Evolutionary conservation across 2,113 vertebrate genomes (phyloP).

Genomic region (Ctenomys sociabilis): DNA sequence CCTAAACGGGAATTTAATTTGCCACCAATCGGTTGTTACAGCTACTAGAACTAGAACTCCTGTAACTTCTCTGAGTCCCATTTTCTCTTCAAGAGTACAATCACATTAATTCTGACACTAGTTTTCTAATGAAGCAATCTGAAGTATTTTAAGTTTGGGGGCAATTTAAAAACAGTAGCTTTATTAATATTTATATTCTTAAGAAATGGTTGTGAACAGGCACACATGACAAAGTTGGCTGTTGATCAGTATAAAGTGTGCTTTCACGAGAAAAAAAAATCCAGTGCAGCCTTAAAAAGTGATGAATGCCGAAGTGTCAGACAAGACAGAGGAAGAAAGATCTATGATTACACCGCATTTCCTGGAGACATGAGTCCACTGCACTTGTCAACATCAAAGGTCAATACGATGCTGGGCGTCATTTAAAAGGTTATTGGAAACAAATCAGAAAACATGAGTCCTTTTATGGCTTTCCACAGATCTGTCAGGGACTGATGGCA

Average conservation of each 20-base stretch:
- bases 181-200: conserved; percentile 40
- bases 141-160: background rate
- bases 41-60: background rate
- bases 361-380: conserved; percentile 47
- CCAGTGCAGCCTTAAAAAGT: conserved; percentile 22
- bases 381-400: conserved; percentile 71
- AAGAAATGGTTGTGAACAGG: background rate
- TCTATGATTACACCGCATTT: conserved; percentile 51
- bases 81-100: background rate
- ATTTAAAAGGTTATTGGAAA: conserved; percentile 76
- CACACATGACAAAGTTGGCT: background rate
- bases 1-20: background rate
- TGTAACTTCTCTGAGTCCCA: background rate
- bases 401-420: conserved; percentile 29
- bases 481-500: conserved; percentile 38
- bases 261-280: conserved; percentile 32
- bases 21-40: background rate
- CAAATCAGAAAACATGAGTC: conserved; percentile 72
- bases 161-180: background rate
- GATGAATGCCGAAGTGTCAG: conserved; percentile 64
- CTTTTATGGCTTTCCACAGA: conserved; percentile 52
- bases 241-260: background rate
- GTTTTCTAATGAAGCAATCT: conserved; percentile 45
- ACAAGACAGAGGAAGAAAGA: conserved; percentile 40
- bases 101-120: background rate